Conservation (phyloP, 2,797 vertebrate species). For the Enteromius argenteus region DNA sequence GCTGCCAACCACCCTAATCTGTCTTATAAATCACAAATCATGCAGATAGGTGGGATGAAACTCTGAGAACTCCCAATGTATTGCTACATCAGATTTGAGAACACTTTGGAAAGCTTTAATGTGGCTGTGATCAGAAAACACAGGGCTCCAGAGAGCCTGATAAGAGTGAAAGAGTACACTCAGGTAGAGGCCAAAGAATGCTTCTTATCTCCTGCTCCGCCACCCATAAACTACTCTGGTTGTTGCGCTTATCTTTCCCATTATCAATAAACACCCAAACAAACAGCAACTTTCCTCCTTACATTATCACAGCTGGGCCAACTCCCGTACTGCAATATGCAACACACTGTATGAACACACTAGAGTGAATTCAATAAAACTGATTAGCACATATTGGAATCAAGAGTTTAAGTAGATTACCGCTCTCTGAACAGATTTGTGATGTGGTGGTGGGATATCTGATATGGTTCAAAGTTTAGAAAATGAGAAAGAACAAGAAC, state of each 20-base stretch:
- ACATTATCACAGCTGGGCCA: background rate
- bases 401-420: background rate
- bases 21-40: conserved; percentile 15
- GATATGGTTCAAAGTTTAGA: background rate
- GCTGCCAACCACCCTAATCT: background rate
- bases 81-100: background rate
- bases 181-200: conserved; percentile 58
- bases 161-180: conserved; percentile 50
- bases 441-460: background rate
- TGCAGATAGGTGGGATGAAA: background rate
- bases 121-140: conserved; percentile 50
- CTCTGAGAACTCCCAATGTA: background rate
- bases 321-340: background rate
- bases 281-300: conserved; percentile 29
- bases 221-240: conserved; percentile 49
- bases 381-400: background rate
- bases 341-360: background rate
- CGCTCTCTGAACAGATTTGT: background rate
- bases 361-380: background rate
- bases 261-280: conserved; percentile 54
- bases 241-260: conserved; percentile 38
- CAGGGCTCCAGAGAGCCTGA: conserved; percentile 37
- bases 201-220: conserved; percentile 64
- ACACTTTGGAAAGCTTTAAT: conserved; percentile 7
- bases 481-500: conserved; percentile 33